Conservation (phyloP, 2,797 vertebrate species). For the Threskiornis aethiopicus region DNA sequence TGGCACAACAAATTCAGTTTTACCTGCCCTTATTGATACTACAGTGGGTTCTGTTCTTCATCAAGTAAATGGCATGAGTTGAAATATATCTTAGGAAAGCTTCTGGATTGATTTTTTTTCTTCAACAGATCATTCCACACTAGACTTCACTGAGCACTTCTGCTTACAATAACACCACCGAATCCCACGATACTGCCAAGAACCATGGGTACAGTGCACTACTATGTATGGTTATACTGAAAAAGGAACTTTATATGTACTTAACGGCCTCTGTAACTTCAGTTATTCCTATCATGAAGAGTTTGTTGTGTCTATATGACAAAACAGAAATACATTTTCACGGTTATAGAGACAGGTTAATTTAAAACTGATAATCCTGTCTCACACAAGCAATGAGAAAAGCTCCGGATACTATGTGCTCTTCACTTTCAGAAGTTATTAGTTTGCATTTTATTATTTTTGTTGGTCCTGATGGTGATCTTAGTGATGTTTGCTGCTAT, state of each 20-base stretch:
- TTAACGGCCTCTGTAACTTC: background rate
- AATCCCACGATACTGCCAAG: background rate
- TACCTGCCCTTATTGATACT: background rate
- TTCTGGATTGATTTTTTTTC: background rate
- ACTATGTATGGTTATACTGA: background rate
- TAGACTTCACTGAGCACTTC: background rate
- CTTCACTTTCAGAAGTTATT: background rate
- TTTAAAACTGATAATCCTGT: background rate
- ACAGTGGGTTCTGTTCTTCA: background rate
- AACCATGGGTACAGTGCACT: background rate
- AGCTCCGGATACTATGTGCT: background rate
- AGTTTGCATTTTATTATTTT: background rate
- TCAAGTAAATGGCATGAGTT: background rate
- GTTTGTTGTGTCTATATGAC: background rate
- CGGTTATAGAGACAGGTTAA: background rate
- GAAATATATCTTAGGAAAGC: background rate
- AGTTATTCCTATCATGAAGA: background rate
- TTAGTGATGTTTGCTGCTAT: background rate
- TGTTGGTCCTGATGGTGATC: background rate
- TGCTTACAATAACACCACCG: background rate
- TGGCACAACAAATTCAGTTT: background rate
- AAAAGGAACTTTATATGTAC: background rate
- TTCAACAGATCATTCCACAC: background rate
- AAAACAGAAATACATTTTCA: background rate
- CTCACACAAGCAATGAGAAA: background rate